Conservation (phyloP, 2,113 vertebrate species). For the Bubo scandiacus region DNA sequence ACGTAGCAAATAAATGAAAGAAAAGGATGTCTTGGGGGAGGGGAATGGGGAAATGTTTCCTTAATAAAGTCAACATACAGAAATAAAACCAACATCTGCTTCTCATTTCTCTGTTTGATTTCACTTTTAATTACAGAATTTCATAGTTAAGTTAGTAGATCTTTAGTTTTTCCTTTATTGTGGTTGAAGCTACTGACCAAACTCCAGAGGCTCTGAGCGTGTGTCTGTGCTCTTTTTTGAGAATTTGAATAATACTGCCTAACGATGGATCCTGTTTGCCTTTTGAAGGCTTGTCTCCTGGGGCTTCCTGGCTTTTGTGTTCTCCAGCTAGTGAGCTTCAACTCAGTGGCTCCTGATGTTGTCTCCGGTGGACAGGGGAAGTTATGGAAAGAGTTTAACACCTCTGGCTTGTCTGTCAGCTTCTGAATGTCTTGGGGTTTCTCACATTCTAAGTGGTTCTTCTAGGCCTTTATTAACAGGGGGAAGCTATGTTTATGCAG, state of each 20-base stretch:
- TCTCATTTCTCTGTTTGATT: conserved; percentile 42
- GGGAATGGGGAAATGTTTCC: conserved; percentile 43
- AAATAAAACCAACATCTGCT: conserved; percentile 61
- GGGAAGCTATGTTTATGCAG: not conserved
- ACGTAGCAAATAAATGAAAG: conserved; percentile 28
- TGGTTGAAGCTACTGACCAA: conserved; percentile 5
- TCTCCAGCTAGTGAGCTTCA: not conserved
- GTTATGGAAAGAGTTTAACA: not conserved
- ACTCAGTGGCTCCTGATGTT: not conserved
- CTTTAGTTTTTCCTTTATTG: not conserved
- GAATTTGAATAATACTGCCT: not conserved
- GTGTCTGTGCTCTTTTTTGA: not conserved
- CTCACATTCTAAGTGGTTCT: not conserved
- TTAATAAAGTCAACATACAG: conserved; percentile 53
- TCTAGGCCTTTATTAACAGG: not conserved
- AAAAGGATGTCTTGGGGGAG: conserved; percentile 26
- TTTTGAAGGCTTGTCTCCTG: not conserved
- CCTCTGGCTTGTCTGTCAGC: not conserved
- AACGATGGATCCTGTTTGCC: fast-evolving
- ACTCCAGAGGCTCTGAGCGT: not conserved
- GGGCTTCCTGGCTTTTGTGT: not conserved
- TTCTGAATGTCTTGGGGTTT: not conserved
- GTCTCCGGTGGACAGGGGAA: not conserved
- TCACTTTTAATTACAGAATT: conserved; percentile 62
- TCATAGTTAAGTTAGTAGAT: not conserved